A percentile compares a stretch with the other conserved stretches of the same genome.
Evolutionary conservation across 2,888 invertebrate genomes (phyloP).

Genomic region (Leucophora obtusa): DNA sequence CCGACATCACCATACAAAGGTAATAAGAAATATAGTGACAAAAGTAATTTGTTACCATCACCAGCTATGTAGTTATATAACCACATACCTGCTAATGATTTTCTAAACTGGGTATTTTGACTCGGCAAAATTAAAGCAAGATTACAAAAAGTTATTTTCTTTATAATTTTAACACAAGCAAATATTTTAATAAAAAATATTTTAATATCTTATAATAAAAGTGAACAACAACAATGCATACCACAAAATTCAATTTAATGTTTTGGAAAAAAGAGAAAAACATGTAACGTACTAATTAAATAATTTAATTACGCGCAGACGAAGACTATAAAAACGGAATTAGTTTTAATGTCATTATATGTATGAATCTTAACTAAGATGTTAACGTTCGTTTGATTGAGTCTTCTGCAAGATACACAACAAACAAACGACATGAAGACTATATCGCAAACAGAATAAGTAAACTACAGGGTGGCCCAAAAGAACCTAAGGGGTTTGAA

Average conservation of each 20-base stretch:
- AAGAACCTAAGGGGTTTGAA: no score
- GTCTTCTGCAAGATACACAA: neutral
- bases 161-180: no score
- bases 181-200: neutral
- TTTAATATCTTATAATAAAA: neutral
- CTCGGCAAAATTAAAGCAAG: no score
- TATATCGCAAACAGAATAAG: slow-evolving; percentile 6
- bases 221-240: neutral
- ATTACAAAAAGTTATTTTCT: no score
- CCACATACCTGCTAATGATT: no score
- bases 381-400: neutral
- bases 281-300: slow-evolving; percentile 45
- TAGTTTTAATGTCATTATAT: slow-evolving; percentile 43
- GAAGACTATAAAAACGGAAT: slow-evolving; percentile 40
- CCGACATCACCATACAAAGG: no score
- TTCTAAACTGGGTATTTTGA: no score
- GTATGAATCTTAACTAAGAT: slow-evolving; percentile 23
- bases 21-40: no score
- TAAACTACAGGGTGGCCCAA: no score
- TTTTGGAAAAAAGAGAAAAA: neutral
- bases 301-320: slow-evolving; percentile 51
- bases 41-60: no score
- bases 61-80: no score
- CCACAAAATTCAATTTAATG: slow-evolving; percentile 8
- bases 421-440: slow-evolving; percentile 1